Evolutionary conservation across 2,113 vertebrate species (phyloP).

Genomic region (Microtus pennsylvanicus): DNA sequence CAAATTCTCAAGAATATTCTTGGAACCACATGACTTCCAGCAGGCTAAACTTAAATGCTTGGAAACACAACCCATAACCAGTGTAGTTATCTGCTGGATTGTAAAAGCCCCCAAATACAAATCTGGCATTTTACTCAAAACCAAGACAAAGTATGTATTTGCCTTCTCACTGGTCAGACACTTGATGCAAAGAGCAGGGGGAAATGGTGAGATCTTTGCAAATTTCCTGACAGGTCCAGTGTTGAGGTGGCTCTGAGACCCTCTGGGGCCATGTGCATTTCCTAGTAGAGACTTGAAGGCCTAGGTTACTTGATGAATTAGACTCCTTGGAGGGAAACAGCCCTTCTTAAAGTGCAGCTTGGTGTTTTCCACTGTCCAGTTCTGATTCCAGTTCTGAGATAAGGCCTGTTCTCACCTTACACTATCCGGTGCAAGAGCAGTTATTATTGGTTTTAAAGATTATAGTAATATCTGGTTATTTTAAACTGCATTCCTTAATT

Average conservation of each 20-base stretch:
- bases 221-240: not conserved
- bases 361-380: constrained; percentile 2
- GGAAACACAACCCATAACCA: not conserved
- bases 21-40: constrained; percentile 15
- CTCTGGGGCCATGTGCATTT: not conserved
- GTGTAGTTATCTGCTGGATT: not conserved
- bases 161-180: not conserved
- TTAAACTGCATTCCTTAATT: not conserved
- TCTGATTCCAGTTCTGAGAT: constrained; percentile 62
- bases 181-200: not conserved
- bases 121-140: constrained; percentile 2
- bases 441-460: not conserved
- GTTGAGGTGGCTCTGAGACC: not conserved
- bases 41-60: not conserved
- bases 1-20: constrained; percentile 29
- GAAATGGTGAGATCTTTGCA: not conserved
- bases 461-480: not conserved
- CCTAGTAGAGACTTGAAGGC: not conserved
- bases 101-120: constrained; percentile 48
- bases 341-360: not conserved
- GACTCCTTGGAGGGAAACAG: constrained; percentile 26
- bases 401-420: constrained; percentile 50
- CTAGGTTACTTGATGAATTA: not conserved
- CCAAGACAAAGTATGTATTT: constrained; percentile 56
- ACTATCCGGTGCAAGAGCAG: not conserved